Evolutionary conservation across 2,888 invertebrate species (phyloP), one percentile per base, ranked within the genome.

Genomic region (Invenusta paracnida): DNA sequence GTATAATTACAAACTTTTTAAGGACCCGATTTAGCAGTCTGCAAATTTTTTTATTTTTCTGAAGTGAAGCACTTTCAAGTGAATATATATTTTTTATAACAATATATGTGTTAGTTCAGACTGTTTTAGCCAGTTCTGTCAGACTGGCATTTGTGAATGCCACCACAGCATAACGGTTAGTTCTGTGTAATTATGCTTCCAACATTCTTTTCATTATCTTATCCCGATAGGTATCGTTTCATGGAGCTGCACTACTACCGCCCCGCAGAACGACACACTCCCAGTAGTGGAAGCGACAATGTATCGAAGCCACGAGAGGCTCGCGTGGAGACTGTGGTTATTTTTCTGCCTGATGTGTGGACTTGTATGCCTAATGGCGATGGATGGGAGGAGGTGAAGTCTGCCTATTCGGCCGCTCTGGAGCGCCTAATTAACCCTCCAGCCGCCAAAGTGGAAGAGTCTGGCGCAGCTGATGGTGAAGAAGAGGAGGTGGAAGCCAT

Each of bases 161-260:
- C n/a, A n/a, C n/a, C n/a, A n/a, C 66, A n/a, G 11, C n/a, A 66
- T 66, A 13, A 11, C 13, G n/a, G 66, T 66, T 66, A 66, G n/a
- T 25, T 79, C 23, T 79, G 27, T 79, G 5, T 79, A 25, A 2
- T 25, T 23, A 25, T 11, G 23, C 23, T 25, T 17, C n/a, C 13
- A 23, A 11, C 13, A 27, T 11, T 5, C 2, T 25, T 11, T 2
- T 13, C 5, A 13, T 25, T 5, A 79, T 2, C n/a, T 79, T 79
- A 11, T 79, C 30, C 29, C 23, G 28, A 93, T 95, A 98, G 98
- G 98, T 97, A 96, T 95, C 96, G 96, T 93, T 96, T 97, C 94
- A 94, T 96, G 94, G 97, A 97, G 94, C 95, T 98, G 94, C 96
- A 96, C 94, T 98, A 98, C 94, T 96, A 95, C 93, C 96, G 97